These are phyloP conservation scores for Hylomyscus alleni DNA, from an alignment of 2,797 vertebrate species.

Conservation along the genomic window DNA sequence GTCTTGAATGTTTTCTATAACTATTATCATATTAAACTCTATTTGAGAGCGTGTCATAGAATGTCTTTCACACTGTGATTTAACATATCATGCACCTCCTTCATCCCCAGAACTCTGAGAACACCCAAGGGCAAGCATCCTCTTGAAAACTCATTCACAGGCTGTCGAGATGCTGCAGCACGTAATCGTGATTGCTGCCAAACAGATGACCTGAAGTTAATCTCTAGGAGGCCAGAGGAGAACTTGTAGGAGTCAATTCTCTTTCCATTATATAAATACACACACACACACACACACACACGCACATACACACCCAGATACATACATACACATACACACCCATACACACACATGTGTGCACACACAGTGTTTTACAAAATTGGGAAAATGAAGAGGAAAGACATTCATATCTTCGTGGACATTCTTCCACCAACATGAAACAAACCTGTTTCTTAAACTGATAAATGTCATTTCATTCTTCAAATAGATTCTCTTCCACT, in stretches of 20 bases:
- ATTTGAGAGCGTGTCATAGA: neutral
- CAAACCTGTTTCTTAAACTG: accelerated
- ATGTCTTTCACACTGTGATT: neutral
- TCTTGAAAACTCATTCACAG: neutral
- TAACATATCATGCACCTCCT: neutral
- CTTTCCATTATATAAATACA: neutral
- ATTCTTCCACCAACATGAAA: neutral
- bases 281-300: neutral
- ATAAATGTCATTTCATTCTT: neutral
- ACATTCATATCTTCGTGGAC: neutral
- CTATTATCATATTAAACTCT: neutral
- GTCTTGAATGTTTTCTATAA: neutral
- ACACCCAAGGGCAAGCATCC: neutral
- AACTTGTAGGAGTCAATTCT: neutral
- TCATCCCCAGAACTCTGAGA: neutral
- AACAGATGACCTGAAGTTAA: neutral
- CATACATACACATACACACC: neutral
- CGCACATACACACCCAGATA: neutral
- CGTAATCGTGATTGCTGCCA: neutral
- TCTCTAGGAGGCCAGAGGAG: neutral
- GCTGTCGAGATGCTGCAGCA: neutral
- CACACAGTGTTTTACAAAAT: neutral
- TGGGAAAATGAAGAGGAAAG: neutral
- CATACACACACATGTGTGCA: accelerated
- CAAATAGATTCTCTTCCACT: neutral